Evolutionary conservation across 2,113 vertebrate species (phyloP), one percentile per base, ranked within the genome.

Genomic region (Heterocephalus glaber): DNA sequence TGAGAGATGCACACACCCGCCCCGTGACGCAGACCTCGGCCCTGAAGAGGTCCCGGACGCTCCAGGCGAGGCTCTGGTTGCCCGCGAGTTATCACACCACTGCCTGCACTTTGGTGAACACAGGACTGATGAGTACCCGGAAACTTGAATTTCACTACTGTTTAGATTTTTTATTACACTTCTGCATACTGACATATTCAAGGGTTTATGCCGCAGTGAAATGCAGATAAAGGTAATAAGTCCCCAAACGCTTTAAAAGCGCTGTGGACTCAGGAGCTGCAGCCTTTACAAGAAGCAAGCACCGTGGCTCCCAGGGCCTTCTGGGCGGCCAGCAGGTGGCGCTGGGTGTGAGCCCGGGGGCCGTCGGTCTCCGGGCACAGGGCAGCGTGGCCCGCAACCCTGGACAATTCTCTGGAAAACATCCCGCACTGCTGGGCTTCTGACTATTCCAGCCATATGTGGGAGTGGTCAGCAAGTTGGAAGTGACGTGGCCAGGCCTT

Each of bases 291-390:
- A 68, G 87, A 8, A 63, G 61, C 84, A 16, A 93, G 52, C 63
- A 74, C 60, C 80, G 72, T 77, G 87, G 89, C 68, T 1, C 2
- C 85, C 97, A 95, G 60, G 83, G 80, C 65, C 4, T 92, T 82
- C 65, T 84, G 61, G 90, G 97, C 97, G 82, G 95, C 98, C 98
- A 96, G 97, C 97, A 98, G 98, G 97, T 96, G 98, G 98, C 98
- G 96, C 30, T 92, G 97, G 30, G 97, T 95, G 94, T 72, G 94
- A 96, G 77, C 41, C 0, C 4, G 84, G 70, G 56, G 33, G 94
- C 58, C 84, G 8, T 81, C 87, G 76, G 87, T 68, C 65, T 60
- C 72, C 44, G 54, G 2, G 58, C 90, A 35, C 49, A 66, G 60
- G 1, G 77, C 49, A 14, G 95, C 98, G 97, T 96, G 96, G 95